Base-by-base conservation (phyloP, 2,113 vertebrate species). In the Polypterus senegalus region DNA sequence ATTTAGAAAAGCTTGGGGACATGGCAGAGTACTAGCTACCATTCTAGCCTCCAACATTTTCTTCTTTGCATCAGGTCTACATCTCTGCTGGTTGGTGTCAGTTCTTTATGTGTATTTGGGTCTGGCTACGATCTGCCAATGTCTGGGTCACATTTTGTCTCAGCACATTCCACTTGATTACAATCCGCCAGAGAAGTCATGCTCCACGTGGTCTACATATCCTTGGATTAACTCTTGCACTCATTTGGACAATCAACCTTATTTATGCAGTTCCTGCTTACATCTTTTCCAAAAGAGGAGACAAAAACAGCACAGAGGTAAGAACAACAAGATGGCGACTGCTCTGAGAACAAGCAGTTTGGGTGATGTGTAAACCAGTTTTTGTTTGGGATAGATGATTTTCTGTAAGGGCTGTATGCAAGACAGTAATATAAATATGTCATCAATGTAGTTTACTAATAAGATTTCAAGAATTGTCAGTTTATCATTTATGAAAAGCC, bases 71-170 rank as follows among this genome's bases (percentile, higher is more conserved):
- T 46, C 68, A 85, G 80, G 62, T 87, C 3, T 78, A 78, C 63
- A 73, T 75, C 3, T 73, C 75, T 52, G 78, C 64, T 58, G 61
- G 61, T 7, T 83, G 76, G 75, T 88, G 88, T 64, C 78, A 71
- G 58, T 53, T 86, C n/a, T 74, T 90, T 66, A 89, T 89, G 86
- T 84, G 79, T 3, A 1, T 84, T 10, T 89, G 85, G 83, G 79
- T 89, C 66, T 86, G 87, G 81, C 67, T 89, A 43, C 82, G 85
- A 43, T 79, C 80, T 0, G 83, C 78, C 52, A 87, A 85, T 2
- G 81, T 85, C n/a, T 90, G 86, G 86, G 86, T 83, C 0, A 88
- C 83, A 0, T 71, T 88, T 27, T 85, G 76, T 60, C 81, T 89
- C 62, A 88, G 86, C 5, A 76, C 71, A 0, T 88, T 88, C 59